Percentiles rank a stretch among this genome's conserved stretches.
Evolutionary conservation across 2,113 vertebrate genomes (phyloP).

Genomic region (Alexandromys fortis): DNA sequence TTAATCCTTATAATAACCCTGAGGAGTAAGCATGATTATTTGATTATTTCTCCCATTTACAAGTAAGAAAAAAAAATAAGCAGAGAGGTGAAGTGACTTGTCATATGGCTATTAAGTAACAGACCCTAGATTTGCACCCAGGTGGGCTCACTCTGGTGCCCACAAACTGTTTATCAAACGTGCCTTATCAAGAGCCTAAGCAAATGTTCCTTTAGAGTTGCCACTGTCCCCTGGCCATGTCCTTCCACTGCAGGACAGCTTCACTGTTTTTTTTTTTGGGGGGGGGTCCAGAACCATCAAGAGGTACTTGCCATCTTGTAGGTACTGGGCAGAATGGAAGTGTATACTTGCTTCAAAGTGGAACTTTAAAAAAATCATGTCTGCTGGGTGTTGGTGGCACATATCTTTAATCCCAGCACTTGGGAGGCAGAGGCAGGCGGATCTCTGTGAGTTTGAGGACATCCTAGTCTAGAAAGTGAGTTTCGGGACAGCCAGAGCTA

Average conservation of each 20-base stretch:
- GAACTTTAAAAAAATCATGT: not conserved
- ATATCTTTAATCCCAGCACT: not conserved
- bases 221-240: not conserved
- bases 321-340: not conserved
- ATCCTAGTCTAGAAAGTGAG: not conserved
- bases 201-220: not conserved
- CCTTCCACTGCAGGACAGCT: not conserved
- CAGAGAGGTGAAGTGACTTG: conserved; percentile 36
- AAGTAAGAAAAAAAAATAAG: conserved; percentile 13
- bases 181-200: not conserved
- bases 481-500: not conserved
- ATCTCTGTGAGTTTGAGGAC: not conserved
- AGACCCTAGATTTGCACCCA: conserved; percentile 9
- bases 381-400: not conserved
- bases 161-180: not conserved
- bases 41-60: not conserved
- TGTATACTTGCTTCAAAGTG: not conserved
- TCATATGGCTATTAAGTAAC: not conserved
- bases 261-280: not conserved
- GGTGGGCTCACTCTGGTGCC: not conserved
- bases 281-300: not conserved
- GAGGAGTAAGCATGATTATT: not conserved
- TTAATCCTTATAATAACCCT: not conserved
- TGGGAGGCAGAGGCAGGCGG: not conserved
- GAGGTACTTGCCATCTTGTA: conserved; percentile 24